Conservation (phyloP, 2,113 vertebrate genomes). For the Gobio gobio region DNA sequence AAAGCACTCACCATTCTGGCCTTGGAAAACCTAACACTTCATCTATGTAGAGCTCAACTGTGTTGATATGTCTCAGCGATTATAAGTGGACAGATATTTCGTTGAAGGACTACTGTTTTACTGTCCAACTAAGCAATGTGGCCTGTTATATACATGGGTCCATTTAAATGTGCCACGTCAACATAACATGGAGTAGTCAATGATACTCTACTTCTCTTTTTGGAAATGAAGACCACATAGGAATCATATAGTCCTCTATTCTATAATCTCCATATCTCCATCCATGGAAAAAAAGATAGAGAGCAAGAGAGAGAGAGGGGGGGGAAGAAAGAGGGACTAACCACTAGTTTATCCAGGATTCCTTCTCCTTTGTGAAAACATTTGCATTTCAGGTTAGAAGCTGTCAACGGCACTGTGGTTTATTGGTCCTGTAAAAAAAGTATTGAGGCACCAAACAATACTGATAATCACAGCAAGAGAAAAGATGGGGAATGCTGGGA, state of each 20-base stretch:
- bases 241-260: constrained; percentile 59
- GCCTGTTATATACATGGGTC: constrained; percentile 48
- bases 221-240: constrained; percentile 66
- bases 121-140: constrained; percentile 49
- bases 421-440: constrained; percentile 23
- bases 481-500: constrained; percentile 6
- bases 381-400: constrained; percentile 70
- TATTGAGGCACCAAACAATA: not conserved
- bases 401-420: constrained; percentile 45
- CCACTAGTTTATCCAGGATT: constrained; percentile 59
- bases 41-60: not conserved
- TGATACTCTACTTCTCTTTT: constrained; percentile 76
- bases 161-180: constrained; percentile 75
- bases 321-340: constrained; percentile 47
- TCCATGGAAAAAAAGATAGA: constrained; percentile 62
- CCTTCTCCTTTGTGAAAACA: constrained; percentile 55
- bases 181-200: constrained; percentile 27
- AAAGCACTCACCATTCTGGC: constrained; percentile 75
- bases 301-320: not conserved
- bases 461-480: constrained; percentile 24
- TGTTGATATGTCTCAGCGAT: constrained; percentile 8
- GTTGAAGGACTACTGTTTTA: constrained; percentile 58
- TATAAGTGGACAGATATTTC: constrained; percentile 64
- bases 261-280: constrained; percentile 61
- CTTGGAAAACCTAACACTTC: constrained; percentile 40